Percentiles rank a stretch among this genome's conserved stretches.
phyloP scores from a whole-genome alignment of 2,888 invertebrate genomes.

The Acrocyrtus sp. region DNA sequence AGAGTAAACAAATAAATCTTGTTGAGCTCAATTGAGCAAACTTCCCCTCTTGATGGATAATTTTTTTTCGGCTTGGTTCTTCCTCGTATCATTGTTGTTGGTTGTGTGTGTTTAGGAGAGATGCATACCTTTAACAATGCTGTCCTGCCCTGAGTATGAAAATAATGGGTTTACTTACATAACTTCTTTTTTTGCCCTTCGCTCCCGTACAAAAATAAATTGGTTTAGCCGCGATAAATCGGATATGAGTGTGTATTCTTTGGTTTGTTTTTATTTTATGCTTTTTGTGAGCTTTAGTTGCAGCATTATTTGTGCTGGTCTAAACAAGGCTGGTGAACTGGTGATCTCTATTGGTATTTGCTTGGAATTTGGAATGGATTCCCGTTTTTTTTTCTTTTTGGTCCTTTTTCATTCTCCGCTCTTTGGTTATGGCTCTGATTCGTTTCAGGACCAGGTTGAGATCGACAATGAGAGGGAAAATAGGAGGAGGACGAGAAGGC shows the following conservation, averaged over 20 bases:
- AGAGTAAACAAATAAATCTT: slow-evolving; percentile 49
- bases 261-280: neutral
- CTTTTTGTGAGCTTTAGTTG: neutral
- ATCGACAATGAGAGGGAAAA: slow-evolving; percentile 18
- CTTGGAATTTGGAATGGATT: slow-evolving; percentile 3
- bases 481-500: slow-evolving; percentile 8
- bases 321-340: neutral
- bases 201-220: slow-evolving; percentile 25
- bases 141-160: slow-evolving; percentile 1
- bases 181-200: slow-evolving; percentile 15
- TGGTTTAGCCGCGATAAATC: slow-evolving; percentile 29
- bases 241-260: slow-evolving; percentile 12
- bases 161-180: slow-evolving; percentile 31
- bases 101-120: slow-evolving; percentile 2
- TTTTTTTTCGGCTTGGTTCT: slow-evolving; percentile 23
- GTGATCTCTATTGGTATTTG: slow-evolving; percentile 8
- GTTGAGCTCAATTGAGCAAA: slow-evolving; percentile 48
- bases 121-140: neutral
- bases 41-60: slow-evolving; percentile 32
- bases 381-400: neutral
- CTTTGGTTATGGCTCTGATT: no score
- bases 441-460: slow-evolving; percentile 44
- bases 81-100: slow-evolving; percentile 18
- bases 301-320: neutral
- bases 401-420: slow-evolving; percentile 5